Evolutionary conservation across 2,888 invertebrate species (phyloP).

Genomic region (Drosophila anomalata): DNA sequence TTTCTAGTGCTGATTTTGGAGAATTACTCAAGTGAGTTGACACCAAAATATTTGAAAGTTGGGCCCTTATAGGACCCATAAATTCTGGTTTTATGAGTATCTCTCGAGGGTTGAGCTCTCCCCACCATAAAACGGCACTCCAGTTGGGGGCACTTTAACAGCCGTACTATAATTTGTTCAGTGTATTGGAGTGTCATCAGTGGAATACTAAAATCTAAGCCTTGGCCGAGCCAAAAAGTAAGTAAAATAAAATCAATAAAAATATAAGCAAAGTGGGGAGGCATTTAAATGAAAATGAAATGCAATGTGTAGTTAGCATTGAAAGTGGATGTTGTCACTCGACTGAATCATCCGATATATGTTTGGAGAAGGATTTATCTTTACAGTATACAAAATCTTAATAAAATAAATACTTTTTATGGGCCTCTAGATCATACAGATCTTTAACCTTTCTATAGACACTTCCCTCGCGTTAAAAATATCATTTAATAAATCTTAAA

Average conservation of each 20-base stretch:
- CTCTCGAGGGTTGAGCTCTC: not conserved
- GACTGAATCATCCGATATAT: conserved; percentile 52
- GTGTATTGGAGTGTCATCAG: conserved; percentile 24
- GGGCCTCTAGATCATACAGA: not conserved
- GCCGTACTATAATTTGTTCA: conserved; percentile 7
- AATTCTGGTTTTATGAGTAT: conserved; percentile 3
- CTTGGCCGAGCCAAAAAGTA: conserved; percentile 51
- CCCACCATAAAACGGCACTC: not conserved
- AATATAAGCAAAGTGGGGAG: conserved; percentile 12
- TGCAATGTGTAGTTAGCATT: conserved; percentile 41
- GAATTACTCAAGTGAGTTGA: not conserved
- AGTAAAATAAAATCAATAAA: conserved; percentile 18
- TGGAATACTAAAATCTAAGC: conserved; percentile 46
- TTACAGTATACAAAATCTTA: not conserved
- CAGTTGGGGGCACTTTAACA: conserved; percentile 3
- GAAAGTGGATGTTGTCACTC: conserved; percentile 21
- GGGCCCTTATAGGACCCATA: conserved; percentile 1
- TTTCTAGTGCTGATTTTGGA: not conserved
- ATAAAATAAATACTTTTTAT: too few relatives aligned
- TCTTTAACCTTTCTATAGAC: conserved; percentile 3
- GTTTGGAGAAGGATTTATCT: not conserved
- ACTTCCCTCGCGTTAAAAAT: conserved; percentile 6
- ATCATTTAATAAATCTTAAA: conserved; percentile 19
- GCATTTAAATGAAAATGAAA: conserved; percentile 45
- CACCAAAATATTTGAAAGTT: conserved; percentile 2